Base-by-base conservation (phyloP, 2,113 vertebrate genomes). In the Channa maculata region DNA sequence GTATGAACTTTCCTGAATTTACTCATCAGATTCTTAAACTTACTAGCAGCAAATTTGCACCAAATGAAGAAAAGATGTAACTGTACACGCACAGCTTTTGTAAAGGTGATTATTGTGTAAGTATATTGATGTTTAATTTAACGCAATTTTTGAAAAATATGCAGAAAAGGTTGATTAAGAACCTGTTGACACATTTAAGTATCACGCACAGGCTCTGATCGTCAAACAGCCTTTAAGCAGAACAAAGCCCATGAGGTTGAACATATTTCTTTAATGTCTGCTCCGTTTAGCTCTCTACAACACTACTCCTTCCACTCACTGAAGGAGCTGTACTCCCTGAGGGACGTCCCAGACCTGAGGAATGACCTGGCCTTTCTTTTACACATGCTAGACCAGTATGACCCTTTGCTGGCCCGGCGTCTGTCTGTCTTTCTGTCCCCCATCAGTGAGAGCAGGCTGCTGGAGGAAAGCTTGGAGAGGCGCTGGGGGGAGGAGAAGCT, bases 361-460 rank as follows among this genome's bases (percentile, higher is more conserved):
- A 95, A 95, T 3, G 95, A 96, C 85, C 91, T 96, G 82, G 95
- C 95, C 54, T 96, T 96, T 44, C 91, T 96, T 45, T 64, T 96
- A 13, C 95, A 96, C 89, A 95, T 96, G 95, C 82, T 94, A 1
- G 95, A 96, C 77, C 94, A 93, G 84, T 96, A 95, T 0, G 94
- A 95, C 80, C 92, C 93, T 0, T 61, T 96, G 45, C 91, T 95
- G 85, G 93, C 90, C 50, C 94, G 92, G 79, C 91, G 94, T 0
- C 91, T 96, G 6, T 93, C 94, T 0, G 93, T 95, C n/a, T 96
- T 96, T 66, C 73, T 96, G 83, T 96, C 95, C 0, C 94, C 94
- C 0, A 91, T 94, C 58, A 94, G 93, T 1, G 94, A 95, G 85
- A 94, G 84, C 37, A 74, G 87, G 14, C 88, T 95, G 37, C 83